Evolutionary conservation across 1,140 invertebrate genomes (phyloP).

Genomic region (Hermetia illucens): DNA sequence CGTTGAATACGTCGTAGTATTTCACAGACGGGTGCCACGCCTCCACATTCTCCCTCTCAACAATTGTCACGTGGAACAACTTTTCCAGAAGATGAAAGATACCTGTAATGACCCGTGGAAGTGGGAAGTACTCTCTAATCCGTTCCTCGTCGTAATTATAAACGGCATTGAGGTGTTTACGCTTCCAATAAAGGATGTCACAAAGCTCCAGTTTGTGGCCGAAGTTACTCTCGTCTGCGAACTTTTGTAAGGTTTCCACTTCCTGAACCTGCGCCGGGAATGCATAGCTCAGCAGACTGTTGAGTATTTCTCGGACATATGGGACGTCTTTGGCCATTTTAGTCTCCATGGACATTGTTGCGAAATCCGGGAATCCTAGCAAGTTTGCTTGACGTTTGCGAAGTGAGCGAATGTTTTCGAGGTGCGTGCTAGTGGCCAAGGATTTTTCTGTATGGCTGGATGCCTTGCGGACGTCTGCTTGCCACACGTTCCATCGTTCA

Average conservation of each 20-base stretch:
- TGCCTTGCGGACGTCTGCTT: constrained; percentile 54
- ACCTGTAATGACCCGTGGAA: constrained; percentile 58
- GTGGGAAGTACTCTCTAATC: constrained; percentile 69
- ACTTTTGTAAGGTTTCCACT: constrained; percentile 53
- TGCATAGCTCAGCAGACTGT: constrained; percentile 48
- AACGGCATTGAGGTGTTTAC: constrained; percentile 47
- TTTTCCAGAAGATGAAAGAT: constrained; percentile 59
- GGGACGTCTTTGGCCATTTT: constrained; percentile 83
- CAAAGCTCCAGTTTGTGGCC: constrained; percentile 54
- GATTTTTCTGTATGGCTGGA: constrained; percentile 46
- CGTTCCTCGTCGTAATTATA: constrained; percentile 55
- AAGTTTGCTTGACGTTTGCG: constrained; percentile 56
- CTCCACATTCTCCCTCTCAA: constrained; percentile 46
- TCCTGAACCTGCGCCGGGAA: constrained; percentile 61
- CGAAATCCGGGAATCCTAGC: constrained; percentile 65
- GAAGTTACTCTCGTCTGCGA: constrained; percentile 61
- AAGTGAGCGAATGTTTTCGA: constrained; percentile 61
- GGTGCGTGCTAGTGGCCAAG: constrained; percentile 52
- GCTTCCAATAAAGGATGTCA: constrained; percentile 78
- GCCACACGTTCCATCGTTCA: constrained; percentile 70
- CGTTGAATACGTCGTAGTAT: constrained; percentile 64
- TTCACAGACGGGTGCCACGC: constrained; percentile 77
- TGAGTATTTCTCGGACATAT: constrained; percentile 59
- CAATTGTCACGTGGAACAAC: constrained; percentile 72
- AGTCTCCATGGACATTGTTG: constrained; percentile 81